phyloP scores from a whole-genome alignment of 2,888 invertebrate genomes.

The Troides helena region DNA sequence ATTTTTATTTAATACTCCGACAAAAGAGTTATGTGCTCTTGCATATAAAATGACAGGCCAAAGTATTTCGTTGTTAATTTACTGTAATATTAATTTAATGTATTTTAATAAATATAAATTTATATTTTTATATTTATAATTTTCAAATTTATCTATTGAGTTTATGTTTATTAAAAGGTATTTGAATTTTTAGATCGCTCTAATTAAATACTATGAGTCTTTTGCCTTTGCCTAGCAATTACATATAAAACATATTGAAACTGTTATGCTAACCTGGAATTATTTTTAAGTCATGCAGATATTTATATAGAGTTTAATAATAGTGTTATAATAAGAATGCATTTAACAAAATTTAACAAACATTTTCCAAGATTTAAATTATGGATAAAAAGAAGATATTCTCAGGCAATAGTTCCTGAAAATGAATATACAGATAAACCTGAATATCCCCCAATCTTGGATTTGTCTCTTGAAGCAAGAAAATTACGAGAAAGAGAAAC shows the following conservation, averaged over 20 bases:
- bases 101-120: too few relatives aligned
- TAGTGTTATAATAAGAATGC: conserved; percentile 47
- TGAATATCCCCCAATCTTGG: conserved; percentile 82
- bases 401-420: conserved; percentile 53
- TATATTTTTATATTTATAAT: too few relatives aligned
- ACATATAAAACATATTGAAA: not conserved
- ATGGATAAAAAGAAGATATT: conserved; percentile 44
- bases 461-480: conserved; percentile 75
- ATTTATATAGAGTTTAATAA: not conserved
- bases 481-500: conserved; percentile 66
- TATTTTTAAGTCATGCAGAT: not conserved
- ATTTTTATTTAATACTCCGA: not conserved
- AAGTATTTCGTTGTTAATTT: too few relatives aligned
- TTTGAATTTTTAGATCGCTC: too few relatives aligned
- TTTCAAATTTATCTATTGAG: too few relatives aligned
- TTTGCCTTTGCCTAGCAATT: conserved; percentile 1
- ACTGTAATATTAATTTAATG: too few relatives aligned
- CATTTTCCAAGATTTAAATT: conserved; percentile 58
- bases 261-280: conserved; percentile 1
- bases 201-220: not conserved
- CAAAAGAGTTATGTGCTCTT: not conserved
- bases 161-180: too few relatives aligned
- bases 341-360: conserved; percentile 56
- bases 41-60: not conserved
- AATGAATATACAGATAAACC: conserved; percentile 69